These are phyloP conservation scores for Sitobion miscanthi DNA, from an alignment of 1,140 invertebrate genomes.

Conservation along the genomic window DNA sequence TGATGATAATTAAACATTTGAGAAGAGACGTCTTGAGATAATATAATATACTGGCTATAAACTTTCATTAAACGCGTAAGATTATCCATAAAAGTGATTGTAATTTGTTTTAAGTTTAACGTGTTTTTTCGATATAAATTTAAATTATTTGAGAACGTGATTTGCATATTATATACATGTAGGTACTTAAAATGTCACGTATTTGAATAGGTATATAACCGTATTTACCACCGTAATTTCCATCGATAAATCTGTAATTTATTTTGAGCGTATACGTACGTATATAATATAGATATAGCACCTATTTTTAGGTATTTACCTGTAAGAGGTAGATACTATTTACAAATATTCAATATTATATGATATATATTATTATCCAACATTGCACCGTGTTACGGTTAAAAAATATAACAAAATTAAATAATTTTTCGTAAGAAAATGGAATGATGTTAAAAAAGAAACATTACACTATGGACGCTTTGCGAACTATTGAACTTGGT, in stretches of 20 bases:
- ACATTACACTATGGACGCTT: not conserved
- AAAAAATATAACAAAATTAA: not conserved
- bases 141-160: not conserved
- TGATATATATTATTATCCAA: not conserved
- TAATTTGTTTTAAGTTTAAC: not conserved
- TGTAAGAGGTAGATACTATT: no score
- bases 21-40: not conserved
- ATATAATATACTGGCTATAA: not conserved
- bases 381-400: not conserved
- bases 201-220: not conserved
- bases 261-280: not conserved
- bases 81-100: not conserved
- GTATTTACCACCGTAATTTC: not conserved
- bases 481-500: not conserved
- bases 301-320: not conserved
- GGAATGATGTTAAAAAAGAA: not conserved
- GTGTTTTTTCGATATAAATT: not conserved
- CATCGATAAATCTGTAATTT: not conserved
- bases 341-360: not conserved
- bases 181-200: not conserved
- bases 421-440: not conserved
- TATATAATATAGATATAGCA: not conserved
- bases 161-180: not conserved
- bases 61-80: not conserved
- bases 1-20: not conserved